These are phyloP conservation scores for Papilio demoleus DNA, from an alignment of 2,888 invertebrate genomes.

Conservation along the genomic window DNA sequence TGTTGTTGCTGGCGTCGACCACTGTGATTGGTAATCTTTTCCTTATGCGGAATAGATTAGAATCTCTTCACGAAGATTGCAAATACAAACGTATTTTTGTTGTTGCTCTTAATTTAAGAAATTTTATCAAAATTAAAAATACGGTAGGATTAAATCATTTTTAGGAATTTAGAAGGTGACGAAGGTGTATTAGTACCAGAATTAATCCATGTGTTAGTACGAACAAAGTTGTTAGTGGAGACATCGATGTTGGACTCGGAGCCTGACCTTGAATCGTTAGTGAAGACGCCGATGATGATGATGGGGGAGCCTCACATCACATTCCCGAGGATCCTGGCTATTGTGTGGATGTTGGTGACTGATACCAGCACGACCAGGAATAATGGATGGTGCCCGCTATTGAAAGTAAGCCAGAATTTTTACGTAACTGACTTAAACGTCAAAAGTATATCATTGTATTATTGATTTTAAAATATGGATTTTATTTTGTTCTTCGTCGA, in stretches of 20 bases:
- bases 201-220: constrained; percentile 60
- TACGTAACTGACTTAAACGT: too few species aligned
- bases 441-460: too few species aligned
- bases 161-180: constrained; percentile 73
- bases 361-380: constrained; percentile 62
- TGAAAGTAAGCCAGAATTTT: constrained; percentile 53
- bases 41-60: too few species aligned
- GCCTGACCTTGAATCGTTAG: constrained; percentile 66
- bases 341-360: constrained; percentile 67
- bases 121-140: too few species aligned
- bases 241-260: constrained; percentile 66
- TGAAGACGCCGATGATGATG: constrained; percentile 68
- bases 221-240: constrained; percentile 65
- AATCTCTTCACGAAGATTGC: too few species aligned
- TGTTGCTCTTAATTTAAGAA: too few species aligned
- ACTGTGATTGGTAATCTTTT: too few species aligned
- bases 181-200: constrained; percentile 61
- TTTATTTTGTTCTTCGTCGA: too few species aligned
- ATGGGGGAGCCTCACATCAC: constrained; percentile 70
- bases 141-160: neutral
- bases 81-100: too few species aligned
- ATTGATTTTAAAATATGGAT: too few species aligned
- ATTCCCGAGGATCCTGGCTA: constrained; percentile 67
- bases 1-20: too few species aligned
- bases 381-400: constrained; percentile 69